These are phyloP conservation scores for Sesamia nonagrioides DNA, from an alignment of 1,140 invertebrate species.

Conservation along the genomic window DNA sequence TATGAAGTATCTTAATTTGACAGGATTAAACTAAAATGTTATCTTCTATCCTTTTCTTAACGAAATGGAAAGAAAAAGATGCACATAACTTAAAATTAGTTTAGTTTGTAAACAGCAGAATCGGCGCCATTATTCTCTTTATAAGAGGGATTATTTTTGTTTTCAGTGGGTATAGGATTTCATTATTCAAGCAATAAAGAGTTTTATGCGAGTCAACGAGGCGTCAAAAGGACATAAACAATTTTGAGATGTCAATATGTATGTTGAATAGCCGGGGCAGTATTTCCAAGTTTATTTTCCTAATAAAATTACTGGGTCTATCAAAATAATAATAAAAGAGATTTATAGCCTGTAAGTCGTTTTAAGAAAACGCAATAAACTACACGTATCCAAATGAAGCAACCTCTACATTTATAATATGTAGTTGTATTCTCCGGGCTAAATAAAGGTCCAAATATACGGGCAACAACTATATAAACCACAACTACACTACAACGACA, in stretches of 20 bases:
- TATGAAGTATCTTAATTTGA: too few species aligned
- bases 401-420: neutral
- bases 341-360: neutral
- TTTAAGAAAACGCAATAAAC: too few species aligned
- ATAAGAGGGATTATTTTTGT: neutral
- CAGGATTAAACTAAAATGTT: too few species aligned
- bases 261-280: neutral
- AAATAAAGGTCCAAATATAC: too few species aligned
- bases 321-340: neutral
- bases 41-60: too few species aligned
- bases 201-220: conserved; percentile 27
- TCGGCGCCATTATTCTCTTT: neutral
- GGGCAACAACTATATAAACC: too few species aligned
- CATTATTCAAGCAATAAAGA: conserved; percentile 30
- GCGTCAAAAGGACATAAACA: conserved; percentile 22
- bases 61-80: too few species aligned
- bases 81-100: too few species aligned
- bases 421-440: too few species aligned
- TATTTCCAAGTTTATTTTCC: neutral
- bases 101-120: too few species aligned
- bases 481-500: too few species aligned
- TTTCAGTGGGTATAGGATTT: conserved; percentile 3
- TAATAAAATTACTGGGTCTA: neutral
- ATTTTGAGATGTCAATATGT: conserved; percentile 1
- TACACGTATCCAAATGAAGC: too few species aligned